A percentile compares a stretch with the other conserved stretches of the same genome.
Evolutionary conservation across 2,113 vertebrate genomes (phyloP).

Genomic region (Calypte anna): DNA sequence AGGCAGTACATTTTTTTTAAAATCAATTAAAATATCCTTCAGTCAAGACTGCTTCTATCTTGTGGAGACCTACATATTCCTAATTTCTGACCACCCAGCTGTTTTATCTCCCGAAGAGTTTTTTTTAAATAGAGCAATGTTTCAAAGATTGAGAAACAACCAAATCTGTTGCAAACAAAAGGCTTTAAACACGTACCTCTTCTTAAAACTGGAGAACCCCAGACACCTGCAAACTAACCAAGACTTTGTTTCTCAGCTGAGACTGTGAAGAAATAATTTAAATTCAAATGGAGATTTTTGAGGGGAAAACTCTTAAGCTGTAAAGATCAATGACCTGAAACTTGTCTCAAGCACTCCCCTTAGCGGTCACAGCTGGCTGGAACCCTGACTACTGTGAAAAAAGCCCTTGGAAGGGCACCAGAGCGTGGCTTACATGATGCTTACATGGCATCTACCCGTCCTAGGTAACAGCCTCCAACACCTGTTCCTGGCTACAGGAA

Average conservation of each 20-base stretch:
- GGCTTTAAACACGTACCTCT: neutral
- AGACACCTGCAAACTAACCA: neutral
- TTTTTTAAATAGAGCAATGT: neutral
- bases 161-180: neutral
- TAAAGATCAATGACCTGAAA: neutral
- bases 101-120: neutral
- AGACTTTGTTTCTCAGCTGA: neutral
- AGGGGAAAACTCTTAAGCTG: neutral
- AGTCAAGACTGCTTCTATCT: neutral
- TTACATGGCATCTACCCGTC: neutral
- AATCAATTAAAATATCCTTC: neutral
- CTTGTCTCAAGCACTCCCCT: neutral
- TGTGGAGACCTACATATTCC: neutral
- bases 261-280: neutral
- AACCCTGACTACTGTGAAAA: neutral
- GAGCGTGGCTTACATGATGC: no score
- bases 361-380: neutral
- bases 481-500: neutral
- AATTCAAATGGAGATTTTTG: neutral
- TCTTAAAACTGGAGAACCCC: neutral
- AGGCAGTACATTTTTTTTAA: neutral
- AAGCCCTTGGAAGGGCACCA: neutral
- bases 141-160: neutral
- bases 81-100: neutral
- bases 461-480: neutral